Base-by-base conservation (phyloP, 2,113 vertebrate genomes). In the Todiramphus chloris region DNA sequence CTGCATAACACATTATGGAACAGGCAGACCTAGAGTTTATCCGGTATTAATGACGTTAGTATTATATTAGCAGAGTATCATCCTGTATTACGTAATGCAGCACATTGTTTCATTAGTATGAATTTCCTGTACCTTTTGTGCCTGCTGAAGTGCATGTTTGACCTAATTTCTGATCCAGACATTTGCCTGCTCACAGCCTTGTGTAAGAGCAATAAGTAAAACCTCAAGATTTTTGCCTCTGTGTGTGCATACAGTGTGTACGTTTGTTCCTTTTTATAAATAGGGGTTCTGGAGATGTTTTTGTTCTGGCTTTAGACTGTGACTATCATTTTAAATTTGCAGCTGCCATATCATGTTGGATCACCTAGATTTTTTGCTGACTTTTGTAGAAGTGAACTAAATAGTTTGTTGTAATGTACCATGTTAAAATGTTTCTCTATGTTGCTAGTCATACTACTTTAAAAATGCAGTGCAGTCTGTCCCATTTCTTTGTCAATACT, bases 111-210 rank as follows among this genome's bases (percentile, higher is more conserved):
- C 15, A 1, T 96, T 97, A 90, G 53, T 87, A 83, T 81, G 87
- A 95, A 43, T 95, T 97, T 97, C 79, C 96, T 94, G 92, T 73
- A 93, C 87, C 96, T 84, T 93, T 70, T 11, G 75, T 98, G 96
- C 94, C 93, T 97, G 96, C 96, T 64, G 48, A 97, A 95, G 90
- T 97, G 97, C 95, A 97, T 95, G 95, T 97, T 97, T 97, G 97
- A 98, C 97, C 97, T 97, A 95, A 97, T 97, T 98, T 98, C 95
- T 97, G 94, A 94, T 90, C 89, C 60, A 74, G 77, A 89, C 85
- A 75, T 92, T 96, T 94, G 67, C 85, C 87, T 93, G 83, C 89
- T 96, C 51, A 48, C 60, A 83, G 84, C 78, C 93, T 95, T 90
- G 73, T 92, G 88, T 92, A 93, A 96, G 83, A 97, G 93, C 93